A percentile compares a stretch with the other conserved stretches of the same genome.
These are phyloP conservation scores for Podarcis cretensis DNA, from an alignment of 2,113 vertebrate genomes.

Conservation along the genomic window DNA sequence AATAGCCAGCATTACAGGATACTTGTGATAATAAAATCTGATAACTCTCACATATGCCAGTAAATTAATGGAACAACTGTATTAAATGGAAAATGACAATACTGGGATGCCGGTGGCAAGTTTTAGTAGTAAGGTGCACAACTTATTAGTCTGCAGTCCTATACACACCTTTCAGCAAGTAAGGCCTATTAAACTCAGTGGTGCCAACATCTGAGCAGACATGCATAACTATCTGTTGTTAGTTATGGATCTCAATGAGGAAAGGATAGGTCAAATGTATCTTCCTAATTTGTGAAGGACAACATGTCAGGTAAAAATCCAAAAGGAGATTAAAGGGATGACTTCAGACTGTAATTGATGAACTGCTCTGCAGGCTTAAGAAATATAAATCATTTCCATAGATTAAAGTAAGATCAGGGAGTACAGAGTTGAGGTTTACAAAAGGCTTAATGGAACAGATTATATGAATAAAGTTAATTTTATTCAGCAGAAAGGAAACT, in stretches of 20 bases:
- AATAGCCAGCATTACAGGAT: not conserved
- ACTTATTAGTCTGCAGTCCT: not conserved
- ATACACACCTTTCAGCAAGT: too few species aligned
- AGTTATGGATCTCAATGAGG: not conserved
- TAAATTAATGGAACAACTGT: not conserved
- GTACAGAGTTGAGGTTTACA: conserved; percentile 39
- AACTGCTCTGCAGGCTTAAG: conserved; percentile 29
- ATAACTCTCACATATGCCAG: not conserved
- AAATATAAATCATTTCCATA: conserved; percentile 51
- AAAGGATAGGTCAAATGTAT: not conserved
- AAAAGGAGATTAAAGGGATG: conserved; percentile 33
- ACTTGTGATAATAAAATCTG: not conserved
- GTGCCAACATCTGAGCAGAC: not conserved
- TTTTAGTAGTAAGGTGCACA: not conserved
- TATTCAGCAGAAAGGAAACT: conserved; percentile 21
- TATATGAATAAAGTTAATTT: conserved; percentile 47
- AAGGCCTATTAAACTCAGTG: not conserved
- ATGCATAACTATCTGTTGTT: not conserved
- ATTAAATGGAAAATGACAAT: not conserved
- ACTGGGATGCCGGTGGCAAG: not conserved
- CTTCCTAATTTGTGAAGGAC: conserved; percentile 20
- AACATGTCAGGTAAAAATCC: not conserved
- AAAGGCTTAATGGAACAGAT: conserved; percentile 42
- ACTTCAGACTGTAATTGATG: conserved; percentile 43
- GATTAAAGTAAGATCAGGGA: conserved; percentile 33